phyloP scores from a whole-genome alignment of 2,113 vertebrate species.

The Lutjanus erythropterus region DNA sequence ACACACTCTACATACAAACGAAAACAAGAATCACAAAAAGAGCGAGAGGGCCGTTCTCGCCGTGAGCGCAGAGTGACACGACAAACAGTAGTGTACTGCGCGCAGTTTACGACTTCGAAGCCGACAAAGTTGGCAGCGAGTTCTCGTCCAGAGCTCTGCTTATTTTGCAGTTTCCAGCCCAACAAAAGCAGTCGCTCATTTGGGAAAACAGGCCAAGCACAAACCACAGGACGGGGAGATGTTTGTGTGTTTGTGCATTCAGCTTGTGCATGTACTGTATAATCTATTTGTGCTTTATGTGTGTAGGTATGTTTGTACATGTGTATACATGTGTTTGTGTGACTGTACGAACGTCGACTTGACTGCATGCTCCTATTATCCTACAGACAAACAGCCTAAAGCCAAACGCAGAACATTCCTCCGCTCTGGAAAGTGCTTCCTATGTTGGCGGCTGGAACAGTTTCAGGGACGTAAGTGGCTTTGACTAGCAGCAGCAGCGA shows the following conservation, averaged over 20 bases:
- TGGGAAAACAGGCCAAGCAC: conserved; percentile 48
- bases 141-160: conserved; percentile 52
- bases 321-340: conserved; percentile 3
- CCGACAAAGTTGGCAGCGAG: conserved; percentile 48
- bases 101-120: conserved; percentile 37
- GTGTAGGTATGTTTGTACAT: conserved; percentile 7
- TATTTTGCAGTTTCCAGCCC: conserved; percentile 68
- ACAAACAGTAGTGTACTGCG: conserved; percentile 40
- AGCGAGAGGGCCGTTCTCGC: neutral
- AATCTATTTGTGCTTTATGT: conserved; percentile 12
- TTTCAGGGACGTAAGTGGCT: conserved; percentile 51
- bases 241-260: conserved; percentile 36
- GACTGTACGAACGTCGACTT: conserved; percentile 24
- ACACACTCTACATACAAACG: conserved; percentile 45
- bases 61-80: conserved; percentile 21
- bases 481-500: conserved; percentile 26
- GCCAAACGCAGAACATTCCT: conserved; percentile 67
- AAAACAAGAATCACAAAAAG: conserved; percentile 53
- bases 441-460: conserved; percentile 33
- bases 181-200: conserved; percentile 58
- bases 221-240: conserved; percentile 33
- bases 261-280: conserved; percentile 11
- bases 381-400: conserved; percentile 56
- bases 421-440: conserved; percentile 48
- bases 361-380: conserved; percentile 40